Evolutionary conservation across 2,113 vertebrate genomes (phyloP).

Genomic region (Cyanoderma ruficeps): DNA sequence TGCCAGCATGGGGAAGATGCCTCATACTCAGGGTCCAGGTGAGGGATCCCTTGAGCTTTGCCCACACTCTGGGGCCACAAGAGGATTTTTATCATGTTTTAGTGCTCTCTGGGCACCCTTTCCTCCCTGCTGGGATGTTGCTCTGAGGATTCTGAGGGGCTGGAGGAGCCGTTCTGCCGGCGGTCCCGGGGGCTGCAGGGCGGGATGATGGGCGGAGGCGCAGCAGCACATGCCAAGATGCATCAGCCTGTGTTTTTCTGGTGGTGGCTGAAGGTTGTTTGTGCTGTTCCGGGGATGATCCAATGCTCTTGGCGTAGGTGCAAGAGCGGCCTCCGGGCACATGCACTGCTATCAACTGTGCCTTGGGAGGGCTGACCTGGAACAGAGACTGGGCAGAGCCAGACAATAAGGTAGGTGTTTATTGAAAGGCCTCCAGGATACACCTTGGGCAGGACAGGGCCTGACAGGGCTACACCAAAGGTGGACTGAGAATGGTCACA

Average conservation of each 20-base stretch:
- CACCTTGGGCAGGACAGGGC: too few relatives aligned
- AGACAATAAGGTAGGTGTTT: too few relatives aligned
- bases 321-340: neutral
- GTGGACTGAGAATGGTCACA: too few relatives aligned
- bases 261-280: conserved; percentile 33
- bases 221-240: conserved; percentile 13
- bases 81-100: fast-evolving
- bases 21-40: neutral
- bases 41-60: fast-evolving
- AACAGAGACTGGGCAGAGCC: too few relatives aligned
- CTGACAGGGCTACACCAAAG: too few relatives aligned
- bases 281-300: conserved; percentile 19
- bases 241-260: conserved; percentile 51
- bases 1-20: fast-evolving
- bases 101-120: fast-evolving
- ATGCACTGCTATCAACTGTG: fast-evolving
- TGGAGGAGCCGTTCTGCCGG: neutral
- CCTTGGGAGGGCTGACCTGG: too few relatives aligned
- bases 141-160: neutral
- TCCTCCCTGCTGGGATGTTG: fast-evolving
- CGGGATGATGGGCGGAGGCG: conserved; percentile 18
- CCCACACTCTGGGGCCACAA: fast-evolving
- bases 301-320: conserved; percentile 34
- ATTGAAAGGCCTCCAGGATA: too few relatives aligned
- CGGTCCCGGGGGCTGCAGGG: neutral